phyloP scores from a whole-genome alignment of 2,113 vertebrate genomes.

The Ctenodactylus gundi region DNA sequence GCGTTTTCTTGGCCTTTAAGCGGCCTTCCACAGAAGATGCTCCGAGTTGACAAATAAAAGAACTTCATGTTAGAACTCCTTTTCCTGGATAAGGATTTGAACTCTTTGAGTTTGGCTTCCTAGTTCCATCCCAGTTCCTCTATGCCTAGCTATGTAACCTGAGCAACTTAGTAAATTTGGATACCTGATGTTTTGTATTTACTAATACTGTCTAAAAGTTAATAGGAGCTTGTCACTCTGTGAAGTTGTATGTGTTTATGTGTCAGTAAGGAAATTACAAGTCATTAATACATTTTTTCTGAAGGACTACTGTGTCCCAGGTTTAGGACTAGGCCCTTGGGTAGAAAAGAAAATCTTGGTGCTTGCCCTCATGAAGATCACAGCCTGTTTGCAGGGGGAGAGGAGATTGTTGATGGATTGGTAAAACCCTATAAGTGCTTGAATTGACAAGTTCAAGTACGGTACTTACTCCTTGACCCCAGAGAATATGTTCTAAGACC shows the following conservation, averaged over 20 bases:
- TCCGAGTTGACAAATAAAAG: neutral
- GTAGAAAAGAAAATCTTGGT: neutral
- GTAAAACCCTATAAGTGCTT: neutral
- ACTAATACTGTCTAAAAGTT: neutral
- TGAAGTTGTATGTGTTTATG: neutral
- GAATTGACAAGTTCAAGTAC: neutral
- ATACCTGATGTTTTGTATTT: neutral
- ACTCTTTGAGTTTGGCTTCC: neutral
- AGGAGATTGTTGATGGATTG: neutral
- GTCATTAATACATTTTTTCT: neutral
- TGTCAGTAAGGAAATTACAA: slow-evolving; percentile 8
- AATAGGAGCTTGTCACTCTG: neutral
- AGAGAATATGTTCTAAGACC: neutral
- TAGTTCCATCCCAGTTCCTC: neutral
- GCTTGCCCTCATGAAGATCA: neutral
- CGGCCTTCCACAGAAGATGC: neutral
- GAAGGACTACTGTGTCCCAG: neutral
- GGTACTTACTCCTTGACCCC: neutral
- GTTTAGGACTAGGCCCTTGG: neutral
- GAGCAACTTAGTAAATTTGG: neutral
- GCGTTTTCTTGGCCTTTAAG: neutral
- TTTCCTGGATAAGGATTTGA: neutral
- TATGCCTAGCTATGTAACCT: neutral
- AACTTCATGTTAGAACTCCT: neutral
- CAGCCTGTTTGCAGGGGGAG: accelerated